Evolutionary conservation across 2,113 vertebrate species (phyloP), one percentile per base, ranked within the genome.

Genomic region (Ornithorhynchus anatinus): DNA sequence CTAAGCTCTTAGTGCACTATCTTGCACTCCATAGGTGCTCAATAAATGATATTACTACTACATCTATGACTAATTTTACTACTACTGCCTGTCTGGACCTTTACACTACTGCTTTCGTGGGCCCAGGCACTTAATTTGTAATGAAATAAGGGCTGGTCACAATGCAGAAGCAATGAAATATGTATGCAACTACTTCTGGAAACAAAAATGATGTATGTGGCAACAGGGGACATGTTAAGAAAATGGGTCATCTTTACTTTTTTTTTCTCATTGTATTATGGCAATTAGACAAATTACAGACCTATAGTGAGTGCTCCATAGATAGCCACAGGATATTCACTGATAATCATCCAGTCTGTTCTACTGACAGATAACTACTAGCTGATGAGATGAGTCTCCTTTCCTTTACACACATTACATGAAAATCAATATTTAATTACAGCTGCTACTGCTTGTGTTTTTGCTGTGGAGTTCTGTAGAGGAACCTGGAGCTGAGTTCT

Each of bases 381-480:
- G 60, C 44, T 60, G 59, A 75, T 43, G 72, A 81, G 57, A 62
- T 75, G 67, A 53, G 54, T 37, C 29, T 61, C 48, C 54, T 50
- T 45, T 63, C 17, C 4, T 77, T 53, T 29, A 68, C 45, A 60
- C 60, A 43, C 6, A 3, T 58, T 72, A 73, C 60, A 61, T 16
- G 38, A 81, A 50, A 75, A 84, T 85, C 86, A 73, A 85, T 85
- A 85, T 50, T 64, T 81, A 64, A 80, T 81, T 77, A 75, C 23
- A 59, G 50, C 40, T 50, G 10, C n/a, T 37, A 20, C 60, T 45
- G 23, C 5, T 1, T 20, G n/a, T 35, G 12, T 32, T 51, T 19
- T 3, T 33, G 31, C 56, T 1, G 0, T 25, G 45, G 1, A 2
- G 50, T 45, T 72, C 52, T 33, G 44, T 16, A 36, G 10, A 72